Base-by-base conservation (phyloP, 2,797 vertebrate species). In the Etheostoma perlongum region DNA sequence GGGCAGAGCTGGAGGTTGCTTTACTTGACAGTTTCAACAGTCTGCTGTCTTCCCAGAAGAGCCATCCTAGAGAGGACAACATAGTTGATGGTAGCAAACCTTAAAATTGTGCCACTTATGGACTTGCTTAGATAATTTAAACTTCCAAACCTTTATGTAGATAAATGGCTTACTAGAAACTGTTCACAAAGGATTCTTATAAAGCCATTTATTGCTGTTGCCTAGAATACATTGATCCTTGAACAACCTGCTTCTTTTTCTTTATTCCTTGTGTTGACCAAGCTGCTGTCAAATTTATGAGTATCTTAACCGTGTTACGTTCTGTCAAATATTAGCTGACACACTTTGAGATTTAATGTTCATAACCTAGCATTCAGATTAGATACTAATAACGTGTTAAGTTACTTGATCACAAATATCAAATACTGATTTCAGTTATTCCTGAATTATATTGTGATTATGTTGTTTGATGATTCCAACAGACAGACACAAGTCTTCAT, bases 1-100 rank as follows among this genome's bases (percentile, higher is more conserved):
- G 91, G 84, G 94, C 93, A 63, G 94, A 96, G 91, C 85, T 87
- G 80, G 97, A 99, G 79, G 92, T 99, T 47, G 89, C 82, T 48
- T 92, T 99, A 79, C 93, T 99, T 55, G 66, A 93, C 19, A 78
- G 94, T 27, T 92, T 96, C 74, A 95, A 94, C 73, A 91, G 82
- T 40, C 55, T 98, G 64, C 53, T 95, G 90, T 73, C 60, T 79
- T 67, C 92, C 79, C 90, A 96, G 71, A 88, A 46, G 81, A 80
- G 67, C 19, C 27, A n/a, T 18, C 49, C 69, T 2, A 83, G 30
- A 89, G 75, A 88, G 11, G 76, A 87, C 47, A 78, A 8, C 53
- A 78, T 40, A 55, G 84, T 33, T 18, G 52, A 85, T 48, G 91
- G 88, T 94, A 90, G 47, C 42, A 65, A 48, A 18, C 27, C 1